These are phyloP conservation scores for Tenthredo scrophulariae DNA, from an alignment of 2,888 invertebrate species.

Conservation along the genomic window DNA sequence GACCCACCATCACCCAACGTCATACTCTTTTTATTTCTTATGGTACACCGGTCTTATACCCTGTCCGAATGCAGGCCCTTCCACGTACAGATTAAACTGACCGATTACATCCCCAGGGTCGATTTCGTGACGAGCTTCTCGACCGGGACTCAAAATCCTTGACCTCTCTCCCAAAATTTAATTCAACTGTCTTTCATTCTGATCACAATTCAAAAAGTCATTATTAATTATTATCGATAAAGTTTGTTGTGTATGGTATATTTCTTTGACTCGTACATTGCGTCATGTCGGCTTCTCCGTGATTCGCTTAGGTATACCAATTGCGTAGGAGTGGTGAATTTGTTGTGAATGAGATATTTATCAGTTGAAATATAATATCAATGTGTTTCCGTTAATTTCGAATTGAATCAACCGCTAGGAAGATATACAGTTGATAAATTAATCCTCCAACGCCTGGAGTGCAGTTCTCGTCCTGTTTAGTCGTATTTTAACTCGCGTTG, in stretches of 20 bases:
- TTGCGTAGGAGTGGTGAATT: neutral
- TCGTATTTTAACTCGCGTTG: slow-evolving; percentile 15
- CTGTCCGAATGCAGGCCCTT: neutral
- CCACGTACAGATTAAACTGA: slow-evolving; percentile 15
- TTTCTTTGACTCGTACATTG: neutral
- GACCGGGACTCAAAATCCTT: neutral
- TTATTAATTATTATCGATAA: neutral
- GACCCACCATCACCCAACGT: slow-evolving; percentile 33
- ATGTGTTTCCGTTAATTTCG: neutral
- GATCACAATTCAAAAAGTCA: neutral
- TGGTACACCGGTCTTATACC: slow-evolving; percentile 36
- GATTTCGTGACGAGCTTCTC: slow-evolving; percentile 6
- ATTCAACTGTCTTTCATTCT: neutral
- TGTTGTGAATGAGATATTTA: neutral
- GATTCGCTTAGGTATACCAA: neutral
- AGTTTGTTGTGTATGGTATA: neutral
- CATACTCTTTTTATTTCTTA: slow-evolving; percentile 37
- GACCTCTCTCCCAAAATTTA: neutral
- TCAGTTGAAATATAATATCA: neutral
- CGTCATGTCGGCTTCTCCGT: neutral
- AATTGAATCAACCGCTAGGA: neutral
- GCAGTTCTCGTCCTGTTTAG: slow-evolving; percentile 14
- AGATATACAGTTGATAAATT: neutral
- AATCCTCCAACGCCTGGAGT: slow-evolving; percentile 5
- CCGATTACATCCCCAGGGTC: slow-evolving; percentile 9